Base-by-base conservation (phyloP, 2,797 vertebrate species). In the Prunella strophiata region DNA sequence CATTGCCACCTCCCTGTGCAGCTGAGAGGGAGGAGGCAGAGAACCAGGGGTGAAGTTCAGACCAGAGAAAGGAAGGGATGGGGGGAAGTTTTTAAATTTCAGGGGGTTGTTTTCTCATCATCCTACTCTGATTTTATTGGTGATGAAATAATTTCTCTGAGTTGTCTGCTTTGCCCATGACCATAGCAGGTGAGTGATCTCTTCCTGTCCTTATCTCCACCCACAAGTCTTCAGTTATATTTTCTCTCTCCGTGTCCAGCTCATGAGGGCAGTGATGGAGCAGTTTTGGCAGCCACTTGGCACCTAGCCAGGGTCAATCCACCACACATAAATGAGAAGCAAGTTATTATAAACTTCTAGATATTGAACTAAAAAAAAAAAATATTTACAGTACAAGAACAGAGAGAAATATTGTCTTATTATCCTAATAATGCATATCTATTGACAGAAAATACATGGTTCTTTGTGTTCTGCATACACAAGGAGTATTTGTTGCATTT, bases 151-250 rank as follows among this genome's bases (percentile, higher is more conserved):
- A 36, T 55, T 55, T 61, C 32, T 52, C 15, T 8, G 27, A 57
- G 29, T 29, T 51, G 11, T 34, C 25, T 34, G 13, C 18, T 78
- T 57, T 51, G n/a, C n/a, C 36, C 2, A 0, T 18, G 26, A 32
- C 1, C 0, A 2, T 29, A 25, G 34, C 6, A 15, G 19, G 29
- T 14, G 21, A 32, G 8, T 16, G 36, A 36, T 32, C 29, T 51
- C 29, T 38, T 25, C n/a, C 38, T 36, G 29, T 19, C 26, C 32
- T 40, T 23, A 43, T 67, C 43, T 51, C 2, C 0, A 21, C 42
- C 26, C 54, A 72, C 8, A 66, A 57, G 6, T 45, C 55, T 51
- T n/a, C 47, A 27, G 10, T 26, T n/a, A 4, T 3, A 36, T 42
- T 68, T 57, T 34, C 23, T 82, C 26, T 66, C 29, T n/a, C 42